Percentiles rank a stretch among this genome's conserved stretches.
Evolutionary conservation across 2,888 invertebrate genomes (phyloP).

Genomic region (Nemotelus nigrinus): DNA sequence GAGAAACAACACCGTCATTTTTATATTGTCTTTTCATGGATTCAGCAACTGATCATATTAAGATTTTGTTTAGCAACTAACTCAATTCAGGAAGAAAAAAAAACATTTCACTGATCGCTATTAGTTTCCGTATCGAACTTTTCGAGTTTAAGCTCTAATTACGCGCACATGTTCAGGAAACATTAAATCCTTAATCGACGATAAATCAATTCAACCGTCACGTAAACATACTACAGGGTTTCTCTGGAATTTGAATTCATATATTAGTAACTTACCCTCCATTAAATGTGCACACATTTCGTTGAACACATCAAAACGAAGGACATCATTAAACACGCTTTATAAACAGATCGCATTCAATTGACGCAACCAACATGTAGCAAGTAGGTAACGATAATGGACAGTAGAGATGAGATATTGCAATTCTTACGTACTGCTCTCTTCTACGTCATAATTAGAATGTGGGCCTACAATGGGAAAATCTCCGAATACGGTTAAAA

Average conservation of each 20-base stretch:
- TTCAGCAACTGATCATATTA: not conserved
- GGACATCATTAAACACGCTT: not conserved
- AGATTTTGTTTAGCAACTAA: not conserved
- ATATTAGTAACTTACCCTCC: constrained; percentile 38
- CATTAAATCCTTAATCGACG: not conserved
- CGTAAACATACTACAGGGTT: not conserved
- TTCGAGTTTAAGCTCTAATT: too few relatives aligned
- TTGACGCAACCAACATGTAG: not conserved
- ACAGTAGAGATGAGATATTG: too few relatives aligned
- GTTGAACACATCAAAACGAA: constrained; percentile 10
- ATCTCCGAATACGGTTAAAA: constrained; percentile 22
- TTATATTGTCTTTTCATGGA: not conserved
- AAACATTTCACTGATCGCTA: constrained; percentile 25
- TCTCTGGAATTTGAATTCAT: constrained; percentile 39
- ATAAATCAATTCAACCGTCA: not conserved
- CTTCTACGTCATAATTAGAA: not conserved
- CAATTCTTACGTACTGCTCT: too few relatives aligned
- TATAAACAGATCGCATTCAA: not conserved
- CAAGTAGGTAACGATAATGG: not conserved
- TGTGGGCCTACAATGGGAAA: constrained; percentile 14
- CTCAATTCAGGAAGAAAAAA: not conserved
- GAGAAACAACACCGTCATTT: not conserved
- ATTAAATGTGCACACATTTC: constrained; percentile 2
- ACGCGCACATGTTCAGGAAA: not conserved
- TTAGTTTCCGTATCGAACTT: too few relatives aligned